Base-by-base conservation (phyloP, 2,888 invertebrate species). In the Escarpia spicata region DNA sequence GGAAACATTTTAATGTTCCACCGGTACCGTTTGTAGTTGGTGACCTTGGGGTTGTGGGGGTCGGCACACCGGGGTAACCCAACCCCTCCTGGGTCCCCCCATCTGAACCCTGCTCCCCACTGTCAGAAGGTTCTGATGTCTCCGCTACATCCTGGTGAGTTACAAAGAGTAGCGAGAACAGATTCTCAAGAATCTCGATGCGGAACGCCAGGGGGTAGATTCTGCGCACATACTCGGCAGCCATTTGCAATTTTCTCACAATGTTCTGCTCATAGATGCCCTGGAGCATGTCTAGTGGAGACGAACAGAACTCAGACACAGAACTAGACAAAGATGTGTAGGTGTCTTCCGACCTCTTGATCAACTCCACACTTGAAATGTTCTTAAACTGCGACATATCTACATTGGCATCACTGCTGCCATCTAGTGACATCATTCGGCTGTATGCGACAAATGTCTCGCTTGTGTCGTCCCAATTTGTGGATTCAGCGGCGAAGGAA, bases 161-260 rank as follows among this genome's bases (percentile, higher is more conserved):
- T 92, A 98, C 95, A 96, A 98, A 98, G 90, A 98, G 97, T 94
- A 98, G 97, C 0, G 97, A 97, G 96, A 98, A 98, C 94, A 98
- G 97, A 96, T 98, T 97, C 96, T 98, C 98, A 92, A 98, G 97
- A 0, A 98, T 97, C 96, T 98, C 97, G 0, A 97, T 94, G 44
- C 96, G 94, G 92, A 95, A 95, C 12, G 95, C 95, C 92, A 96
- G 94, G 44, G 96, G 96, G 92, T 95, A 95, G n/a, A 75, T 75
- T 26, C 75, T 75, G n/a, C n/a, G 75, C 26, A 75, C 75, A 75
- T 75, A 75, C 75, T 75, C 75, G 75, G 75, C 75, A 26, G 75
- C 75, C 75, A 75, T 75, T 75, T 75, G 75, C 75, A 75, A 75
- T 75, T 75, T 75, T 26, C 75, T 15, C 75, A 75, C 75, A 75